Percentiles rank a stretch among this genome's conserved stretches.
Evolutionary conservation across 2,888 invertebrate species (phyloP).

Genomic region (Dorcus hopei): DNA sequence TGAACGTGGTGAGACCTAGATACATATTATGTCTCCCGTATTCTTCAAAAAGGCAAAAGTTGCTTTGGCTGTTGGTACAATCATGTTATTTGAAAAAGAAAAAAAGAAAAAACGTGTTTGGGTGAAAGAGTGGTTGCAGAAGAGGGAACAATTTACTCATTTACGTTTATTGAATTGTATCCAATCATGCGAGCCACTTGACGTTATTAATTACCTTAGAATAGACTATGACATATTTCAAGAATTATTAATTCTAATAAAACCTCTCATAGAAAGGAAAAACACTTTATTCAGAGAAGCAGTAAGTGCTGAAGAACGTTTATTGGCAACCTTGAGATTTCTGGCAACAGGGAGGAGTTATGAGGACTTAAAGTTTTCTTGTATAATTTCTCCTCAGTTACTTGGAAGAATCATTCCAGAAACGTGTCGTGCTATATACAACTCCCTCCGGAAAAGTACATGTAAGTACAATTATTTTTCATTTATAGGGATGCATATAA

Average conservation of each 20-base stretch:
- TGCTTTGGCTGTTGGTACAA: no score
- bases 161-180: constrained; percentile 28
- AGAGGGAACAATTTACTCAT: constrained; percentile 20
- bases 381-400: constrained; percentile 31
- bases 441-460: constrained; percentile 26
- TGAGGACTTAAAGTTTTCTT: constrained; percentile 31
- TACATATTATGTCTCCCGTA: no score
- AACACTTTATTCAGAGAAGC: no score
- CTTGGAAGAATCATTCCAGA: constrained; percentile 31
- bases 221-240: no score
- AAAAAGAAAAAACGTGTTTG: constrained; percentile 1
- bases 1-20: no score
- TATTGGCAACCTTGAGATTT: no score
- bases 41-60: no score
- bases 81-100: no score
- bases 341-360: constrained; percentile 30
- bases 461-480: constrained; percentile 15
- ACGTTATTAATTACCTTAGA: no score
- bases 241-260: no score
- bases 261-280: no score
- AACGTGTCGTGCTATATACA: constrained; percentile 27
- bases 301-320: no score
- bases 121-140: constrained; percentile 1
- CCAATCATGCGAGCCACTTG: constrained; percentile 27
- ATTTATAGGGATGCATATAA: not conserved